Conservation (phyloP, 2,113 vertebrate genomes). For the Sarotherodon lohbergeri region DNA sequence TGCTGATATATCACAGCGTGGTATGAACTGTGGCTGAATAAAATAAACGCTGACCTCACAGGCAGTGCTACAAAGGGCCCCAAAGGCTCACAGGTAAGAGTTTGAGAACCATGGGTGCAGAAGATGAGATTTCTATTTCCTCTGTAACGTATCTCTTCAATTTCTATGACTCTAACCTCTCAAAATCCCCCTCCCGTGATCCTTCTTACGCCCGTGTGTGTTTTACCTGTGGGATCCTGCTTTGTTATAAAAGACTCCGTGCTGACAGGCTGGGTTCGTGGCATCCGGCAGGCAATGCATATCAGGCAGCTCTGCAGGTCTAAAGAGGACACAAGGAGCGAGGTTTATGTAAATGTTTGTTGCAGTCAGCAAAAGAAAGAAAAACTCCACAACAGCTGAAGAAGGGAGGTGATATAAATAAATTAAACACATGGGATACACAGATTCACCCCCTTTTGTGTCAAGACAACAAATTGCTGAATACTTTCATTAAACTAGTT, state of each 20-base stretch:
- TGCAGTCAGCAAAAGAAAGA: not conserved
- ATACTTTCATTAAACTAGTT: not conserved
- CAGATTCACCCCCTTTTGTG: not conserved
- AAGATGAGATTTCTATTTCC: not conserved
- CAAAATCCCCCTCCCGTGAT: not conserved
- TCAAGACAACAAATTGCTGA: not conserved
- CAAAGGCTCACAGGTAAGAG: not conserved
- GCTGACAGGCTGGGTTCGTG: constrained; percentile 76
- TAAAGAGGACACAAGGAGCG: constrained; percentile 25
- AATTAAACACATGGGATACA: not conserved
- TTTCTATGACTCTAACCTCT: not conserved
- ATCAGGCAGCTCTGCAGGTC: constrained; percentile 93
- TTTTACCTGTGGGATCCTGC: constrained; percentile 92
- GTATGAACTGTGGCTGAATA: not conserved
- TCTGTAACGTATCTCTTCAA: not conserved
- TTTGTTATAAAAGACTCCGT: constrained; percentile 92
- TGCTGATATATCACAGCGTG: not conserved
- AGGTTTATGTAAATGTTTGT: not conserved
- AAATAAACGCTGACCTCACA: not conserved
- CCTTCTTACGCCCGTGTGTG: not conserved
- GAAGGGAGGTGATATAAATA: not conserved
- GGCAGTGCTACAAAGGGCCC: not conserved
- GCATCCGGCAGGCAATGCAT: constrained; percentile 87
- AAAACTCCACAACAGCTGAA: not conserved
- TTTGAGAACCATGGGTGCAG: not conserved